Percentiles rank a stretch among this genome's conserved stretches.
These are phyloP conservation scores for Ceuthmochares aereus DNA, from an alignment of 2,113 vertebrate species.

Conservation along the genomic window DNA sequence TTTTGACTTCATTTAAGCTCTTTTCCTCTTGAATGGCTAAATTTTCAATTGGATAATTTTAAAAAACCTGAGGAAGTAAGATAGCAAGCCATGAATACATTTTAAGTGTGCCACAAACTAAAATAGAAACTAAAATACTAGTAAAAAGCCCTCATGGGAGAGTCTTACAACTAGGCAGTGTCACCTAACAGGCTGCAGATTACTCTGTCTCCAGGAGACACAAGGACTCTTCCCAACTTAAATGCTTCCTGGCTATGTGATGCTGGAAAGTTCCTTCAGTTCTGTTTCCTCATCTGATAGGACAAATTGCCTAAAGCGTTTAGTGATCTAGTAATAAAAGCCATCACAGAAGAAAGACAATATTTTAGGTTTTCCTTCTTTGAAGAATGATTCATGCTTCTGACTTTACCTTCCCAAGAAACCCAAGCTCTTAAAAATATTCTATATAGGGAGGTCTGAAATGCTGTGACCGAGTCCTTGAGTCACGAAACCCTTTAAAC, in stretches of 20 bases:
- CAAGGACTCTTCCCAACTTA: background rate
- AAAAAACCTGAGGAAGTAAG: background rate
- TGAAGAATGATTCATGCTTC: background rate
- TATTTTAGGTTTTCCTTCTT: background rate
- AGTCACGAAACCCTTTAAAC: background rate
- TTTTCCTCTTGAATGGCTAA: background rate
- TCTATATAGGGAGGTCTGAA: background rate
- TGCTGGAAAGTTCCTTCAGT: background rate
- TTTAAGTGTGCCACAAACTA: slow-evolving; percentile 1
- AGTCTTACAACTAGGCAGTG: background rate
- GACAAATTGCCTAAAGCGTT: background rate
- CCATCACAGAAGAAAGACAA: background rate
- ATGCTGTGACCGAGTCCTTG: background rate
- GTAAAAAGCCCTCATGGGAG: background rate
- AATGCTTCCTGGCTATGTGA: background rate
- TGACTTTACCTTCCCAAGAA: background rate
- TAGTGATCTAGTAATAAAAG: background rate
- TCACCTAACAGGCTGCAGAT: background rate
- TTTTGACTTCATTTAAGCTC: background rate
- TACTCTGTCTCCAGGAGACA: background rate
- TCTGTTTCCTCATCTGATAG: background rate
- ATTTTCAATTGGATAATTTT: background rate
- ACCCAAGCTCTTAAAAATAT: background rate
- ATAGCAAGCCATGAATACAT: background rate
- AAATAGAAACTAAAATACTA: slow-evolving; percentile 40